Conservation (phyloP, 2,797 vertebrate species). For the Cyclopterus lumpus region DNA sequence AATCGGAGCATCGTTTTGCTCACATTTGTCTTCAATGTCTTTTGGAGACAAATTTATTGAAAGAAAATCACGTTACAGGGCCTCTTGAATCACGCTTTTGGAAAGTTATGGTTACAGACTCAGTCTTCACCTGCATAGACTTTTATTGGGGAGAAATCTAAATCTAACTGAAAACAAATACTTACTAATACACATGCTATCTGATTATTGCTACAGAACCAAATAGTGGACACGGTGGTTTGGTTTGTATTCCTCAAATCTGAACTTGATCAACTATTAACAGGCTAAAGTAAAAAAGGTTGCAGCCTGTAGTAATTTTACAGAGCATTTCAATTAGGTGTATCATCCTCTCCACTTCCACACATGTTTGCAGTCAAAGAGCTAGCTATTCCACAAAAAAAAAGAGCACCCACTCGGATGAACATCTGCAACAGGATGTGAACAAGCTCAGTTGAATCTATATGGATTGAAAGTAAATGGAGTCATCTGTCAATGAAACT, state of each 20-base stretch:
- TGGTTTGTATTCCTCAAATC: not conserved
- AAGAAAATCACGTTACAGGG: not conserved
- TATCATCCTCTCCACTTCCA: not conserved
- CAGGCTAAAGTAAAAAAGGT: not conserved
- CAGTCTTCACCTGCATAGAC: not conserved
- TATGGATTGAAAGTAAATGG: slow-evolving; percentile 11
- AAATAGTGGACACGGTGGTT: not conserved
- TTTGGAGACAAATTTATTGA: not conserved
- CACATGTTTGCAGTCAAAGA: not conserved
- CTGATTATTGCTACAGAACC: not conserved
- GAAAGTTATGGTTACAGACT: not conserved
- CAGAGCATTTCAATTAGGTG: not conserved
- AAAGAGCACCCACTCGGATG: not conserved
- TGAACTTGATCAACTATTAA: not conserved
- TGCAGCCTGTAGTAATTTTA: too few species aligned
- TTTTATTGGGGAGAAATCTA: not conserved
- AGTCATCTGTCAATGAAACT: slow-evolving; percentile 20
- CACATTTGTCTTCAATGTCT: not conserved
- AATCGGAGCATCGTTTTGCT: not conserved
- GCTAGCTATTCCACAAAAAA: not conserved
- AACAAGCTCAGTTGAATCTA: not conserved
- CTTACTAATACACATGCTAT: not conserved
- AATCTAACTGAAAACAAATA: not conserved
- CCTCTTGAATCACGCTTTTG: not conserved
- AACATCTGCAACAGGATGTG: not conserved